Conservation (phyloP, 2,797 vertebrate species). For the Artibeus jamaicensis region DNA sequence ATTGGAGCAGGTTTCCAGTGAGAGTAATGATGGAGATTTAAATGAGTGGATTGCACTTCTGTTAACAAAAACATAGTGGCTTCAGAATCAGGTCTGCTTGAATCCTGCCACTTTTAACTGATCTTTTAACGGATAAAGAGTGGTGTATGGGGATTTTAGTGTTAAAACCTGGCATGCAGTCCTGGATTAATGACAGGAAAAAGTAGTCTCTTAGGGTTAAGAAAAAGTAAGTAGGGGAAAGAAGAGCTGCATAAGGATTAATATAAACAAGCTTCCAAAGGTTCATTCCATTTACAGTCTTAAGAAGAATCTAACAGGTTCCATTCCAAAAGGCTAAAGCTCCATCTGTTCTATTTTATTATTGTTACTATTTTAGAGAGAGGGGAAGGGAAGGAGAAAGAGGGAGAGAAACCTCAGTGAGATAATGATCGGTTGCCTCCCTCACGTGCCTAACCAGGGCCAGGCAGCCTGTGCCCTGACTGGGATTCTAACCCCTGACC, state of each 20-base stretch:
- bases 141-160: not conserved
- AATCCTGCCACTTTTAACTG: not conserved
- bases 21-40: not conserved
- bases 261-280: not conserved
- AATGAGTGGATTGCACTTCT: not conserved
- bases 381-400: not conserved
- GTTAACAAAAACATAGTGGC: not conserved
- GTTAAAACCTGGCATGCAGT: not conserved
- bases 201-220: not conserved
- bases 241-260: not conserved
- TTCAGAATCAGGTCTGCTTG: constrained; percentile 9
- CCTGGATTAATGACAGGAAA: not conserved
- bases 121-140: not conserved
- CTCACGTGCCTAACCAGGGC: no score
- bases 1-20: not conserved
- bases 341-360: not conserved
- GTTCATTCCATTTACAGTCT: not conserved
- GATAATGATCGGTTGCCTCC: not conserved
- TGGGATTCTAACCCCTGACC: no score
- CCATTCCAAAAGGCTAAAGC: not conserved
- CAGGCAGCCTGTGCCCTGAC: no score
- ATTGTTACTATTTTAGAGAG: not conserved
- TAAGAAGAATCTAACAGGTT: not conserved
- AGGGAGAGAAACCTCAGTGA: not conserved
- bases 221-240: not conserved